Conservation (phyloP, 2,888 invertebrate genomes). For the Elaeidobius kamerunicus region DNA sequence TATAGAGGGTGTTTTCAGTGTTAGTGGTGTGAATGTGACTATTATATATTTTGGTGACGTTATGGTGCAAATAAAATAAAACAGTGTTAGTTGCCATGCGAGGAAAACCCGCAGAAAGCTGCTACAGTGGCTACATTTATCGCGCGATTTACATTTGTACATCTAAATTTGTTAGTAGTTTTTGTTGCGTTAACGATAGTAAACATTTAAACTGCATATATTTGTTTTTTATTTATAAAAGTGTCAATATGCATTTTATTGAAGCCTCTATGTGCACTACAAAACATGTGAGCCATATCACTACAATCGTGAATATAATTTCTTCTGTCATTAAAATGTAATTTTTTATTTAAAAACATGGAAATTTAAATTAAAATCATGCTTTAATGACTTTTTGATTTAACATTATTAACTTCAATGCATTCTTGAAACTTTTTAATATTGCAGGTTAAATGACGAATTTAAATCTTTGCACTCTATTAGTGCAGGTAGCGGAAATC, state of each 20-base stretch:
- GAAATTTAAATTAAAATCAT: too few species aligned
- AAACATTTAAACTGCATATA: constrained; percentile 21
- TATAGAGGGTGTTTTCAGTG: constrained; percentile 32
- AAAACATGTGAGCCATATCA: too few species aligned
- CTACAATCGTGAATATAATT: too few species aligned
- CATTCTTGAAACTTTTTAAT: too few species aligned
- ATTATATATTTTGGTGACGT: constrained; percentile 34
- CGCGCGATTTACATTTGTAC: constrained; percentile 31
- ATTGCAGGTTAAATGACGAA: constrained; percentile 19
- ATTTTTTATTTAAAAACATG: too few species aligned
- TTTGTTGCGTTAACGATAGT: constrained; percentile 14
- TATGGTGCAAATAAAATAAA: constrained; percentile 35
- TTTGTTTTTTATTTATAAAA: too few species aligned
- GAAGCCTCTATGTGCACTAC: too few species aligned
- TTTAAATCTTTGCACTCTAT: constrained; percentile 26
- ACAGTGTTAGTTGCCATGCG: constrained; percentile 47
- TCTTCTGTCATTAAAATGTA: too few species aligned
- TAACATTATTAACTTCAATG: too few species aligned
- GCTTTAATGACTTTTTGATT: too few species aligned
- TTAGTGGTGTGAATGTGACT: constrained; percentile 35
- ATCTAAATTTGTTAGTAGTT: constrained; percentile 19
- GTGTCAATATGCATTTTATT: too few species aligned
- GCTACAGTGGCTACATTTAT: constrained; percentile 36
- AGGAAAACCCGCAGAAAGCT: constrained; percentile 43
- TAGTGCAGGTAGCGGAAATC: constrained; percentile 44